These are phyloP conservation scores for Pilophorus perplexus DNA, from an alignment of 2,888 invertebrate genomes.

Conservation along the genomic window DNA sequence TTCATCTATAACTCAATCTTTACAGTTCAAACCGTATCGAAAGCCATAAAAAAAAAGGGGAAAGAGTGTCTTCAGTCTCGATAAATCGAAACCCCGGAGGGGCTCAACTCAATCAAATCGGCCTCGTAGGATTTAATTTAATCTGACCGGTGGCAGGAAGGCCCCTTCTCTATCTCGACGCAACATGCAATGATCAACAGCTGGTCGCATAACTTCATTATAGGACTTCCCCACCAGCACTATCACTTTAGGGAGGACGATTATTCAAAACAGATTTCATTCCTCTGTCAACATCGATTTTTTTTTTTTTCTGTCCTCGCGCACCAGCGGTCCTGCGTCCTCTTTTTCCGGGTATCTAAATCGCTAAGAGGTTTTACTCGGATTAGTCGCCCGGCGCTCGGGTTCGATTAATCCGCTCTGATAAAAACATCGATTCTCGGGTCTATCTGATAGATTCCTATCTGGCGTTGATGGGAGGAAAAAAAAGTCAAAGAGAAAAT, in stretches of 20 bases:
- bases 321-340: neutral
- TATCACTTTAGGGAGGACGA: neutral
- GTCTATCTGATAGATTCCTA: slow-evolving; percentile 17
- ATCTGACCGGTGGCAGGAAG: slow-evolving; percentile 8
- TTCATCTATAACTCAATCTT: too few relatives aligned
- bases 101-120: slow-evolving; percentile 24
- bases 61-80: too few relatives aligned
- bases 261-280: slow-evolving; percentile 34
- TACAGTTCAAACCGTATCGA: too few relatives aligned
- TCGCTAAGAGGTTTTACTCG: slow-evolving; percentile 34
- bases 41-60: too few relatives aligned
- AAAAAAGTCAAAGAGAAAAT: too few relatives aligned
- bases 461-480: too few relatives aligned
- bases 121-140: slow-evolving; percentile 29
- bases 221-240: neutral
- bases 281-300: slow-evolving; percentile 29
- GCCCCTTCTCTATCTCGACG: slow-evolving; percentile 13
- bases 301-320: slow-evolving; percentile 1
- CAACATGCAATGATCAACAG: slow-evolving; percentile 29
- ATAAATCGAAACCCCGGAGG: too few relatives aligned
- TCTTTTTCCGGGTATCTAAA: neutral
- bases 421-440: slow-evolving; percentile 29
- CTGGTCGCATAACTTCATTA: slow-evolving; percentile 37
- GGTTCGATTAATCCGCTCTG: slow-evolving; percentile 28
- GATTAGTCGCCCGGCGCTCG: slow-evolving; percentile 24